Evolutionary conservation across 2,888 invertebrate genomes (phyloP), one percentile per base, ranked within the genome.

Genomic region (Trachelus tabidus): DNA sequence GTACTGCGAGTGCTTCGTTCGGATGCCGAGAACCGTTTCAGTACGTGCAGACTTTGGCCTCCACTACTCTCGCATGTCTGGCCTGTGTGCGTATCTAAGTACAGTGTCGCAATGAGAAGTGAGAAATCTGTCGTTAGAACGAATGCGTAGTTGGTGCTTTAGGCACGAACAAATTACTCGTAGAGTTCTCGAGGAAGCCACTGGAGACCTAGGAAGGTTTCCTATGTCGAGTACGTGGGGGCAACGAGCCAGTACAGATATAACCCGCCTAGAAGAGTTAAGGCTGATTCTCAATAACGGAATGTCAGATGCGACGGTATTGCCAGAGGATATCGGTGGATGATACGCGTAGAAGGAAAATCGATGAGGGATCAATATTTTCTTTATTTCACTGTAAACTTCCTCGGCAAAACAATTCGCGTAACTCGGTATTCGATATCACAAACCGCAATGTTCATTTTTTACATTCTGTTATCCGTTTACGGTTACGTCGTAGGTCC

Each of bases 41-140:
- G 23, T 56, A 23, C 76, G 34, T 68, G 75, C 73, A 77, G 77
- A 78, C 75, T 34, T 33, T 78, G 76, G 69, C 69, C 77, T 30
- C 30, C 77, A 73, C 75, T 75, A 77, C 77, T 33, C 69, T 73
- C 77, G 79, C 79, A 79, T 77, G 79, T 79, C 23, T 23, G 78
- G 74, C 77, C 77, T 68, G 74, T 40, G 77, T 80, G 69, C 40
- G 83, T 85, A 81, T 79, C 83, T 83, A 85, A 85, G 81, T 85
- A 83, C 80, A 79, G 85, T 82, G 85, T 85, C 85, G 86, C 83
- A 86, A 85, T 83, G 78, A 83, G 81, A 85, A 85, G 85, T 83
- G 85, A 86, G 83, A 85, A 85, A 85, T 85, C 83, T 86, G 82
- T 82, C 71, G 71, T 33, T 71, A 33, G 71, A 71, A 33, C 71